These are phyloP conservation scores for Thecocarcelia acutangulata DNA, from an alignment of 2,888 invertebrate genomes.

Conservation along the genomic window DNA sequence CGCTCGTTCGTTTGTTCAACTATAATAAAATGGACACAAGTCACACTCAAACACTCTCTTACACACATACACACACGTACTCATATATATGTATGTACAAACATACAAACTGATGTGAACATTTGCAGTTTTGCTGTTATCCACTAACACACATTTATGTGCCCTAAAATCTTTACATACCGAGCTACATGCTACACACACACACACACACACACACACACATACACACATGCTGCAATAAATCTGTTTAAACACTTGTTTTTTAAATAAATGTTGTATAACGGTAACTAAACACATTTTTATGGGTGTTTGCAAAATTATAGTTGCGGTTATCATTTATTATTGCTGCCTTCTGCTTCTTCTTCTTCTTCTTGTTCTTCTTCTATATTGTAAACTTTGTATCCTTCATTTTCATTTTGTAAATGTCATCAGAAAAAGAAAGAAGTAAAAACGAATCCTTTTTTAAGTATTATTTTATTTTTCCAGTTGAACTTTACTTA, in stretches of 20 bases:
- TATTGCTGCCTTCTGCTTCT: too few relatives aligned
- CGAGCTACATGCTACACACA: too few relatives aligned
- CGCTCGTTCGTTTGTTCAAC: slow-evolving; percentile 22
- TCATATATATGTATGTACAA: too few relatives aligned
- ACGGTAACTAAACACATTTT: slow-evolving; percentile 60
- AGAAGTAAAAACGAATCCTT: slow-evolving; percentile 3
- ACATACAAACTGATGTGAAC: too few relatives aligned
- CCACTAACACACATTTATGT: neutral
- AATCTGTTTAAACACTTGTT: neutral
- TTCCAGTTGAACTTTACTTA: slow-evolving; percentile 40
- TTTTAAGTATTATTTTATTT: slow-evolving; percentile 17
- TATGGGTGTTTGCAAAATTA: slow-evolving; percentile 58
- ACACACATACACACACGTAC: too few relatives aligned
- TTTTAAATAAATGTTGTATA: slow-evolving; percentile 36
- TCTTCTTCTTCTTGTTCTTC: too few relatives aligned
- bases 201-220: neutral
- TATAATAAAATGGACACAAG: slow-evolving; percentile 52
- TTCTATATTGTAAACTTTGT: neutral
- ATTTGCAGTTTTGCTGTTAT: neutral
- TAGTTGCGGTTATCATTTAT: slow-evolving; percentile 54
- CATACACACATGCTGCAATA: neutral
- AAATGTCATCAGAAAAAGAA: neutral
- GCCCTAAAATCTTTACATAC: neutral
- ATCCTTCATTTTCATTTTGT: neutral
- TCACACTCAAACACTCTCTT: slow-evolving; percentile 1